Conservation (phyloP, 2,113 vertebrate species). For the Myiopsitta monachus region DNA sequence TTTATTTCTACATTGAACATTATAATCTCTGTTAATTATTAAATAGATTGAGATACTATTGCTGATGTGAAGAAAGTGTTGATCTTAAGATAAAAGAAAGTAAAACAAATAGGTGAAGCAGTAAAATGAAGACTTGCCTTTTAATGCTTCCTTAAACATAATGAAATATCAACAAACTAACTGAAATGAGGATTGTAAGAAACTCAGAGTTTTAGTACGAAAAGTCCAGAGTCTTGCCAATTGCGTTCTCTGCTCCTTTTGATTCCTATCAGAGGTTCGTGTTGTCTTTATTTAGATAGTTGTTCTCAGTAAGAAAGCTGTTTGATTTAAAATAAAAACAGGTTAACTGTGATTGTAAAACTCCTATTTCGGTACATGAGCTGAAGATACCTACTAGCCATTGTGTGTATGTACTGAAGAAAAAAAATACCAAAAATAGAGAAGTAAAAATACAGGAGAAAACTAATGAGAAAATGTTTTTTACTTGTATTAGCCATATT, state of each 20-base stretch:
- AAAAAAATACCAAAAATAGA: not conserved
- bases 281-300: not conserved
- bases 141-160: not conserved
- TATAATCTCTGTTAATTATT: not conserved
- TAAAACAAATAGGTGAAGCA: not conserved
- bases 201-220: not conserved
- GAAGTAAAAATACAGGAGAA: not conserved
- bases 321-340: not conserved
- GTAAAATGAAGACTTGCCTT: not conserved
- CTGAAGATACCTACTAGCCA: not conserved
- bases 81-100: not conserved
- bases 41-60: not conserved
- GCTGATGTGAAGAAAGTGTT: not conserved
- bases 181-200: not conserved
- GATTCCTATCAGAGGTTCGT: not conserved
- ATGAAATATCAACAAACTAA: not conserved
- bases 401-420: not conserved
- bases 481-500: fast-evolving
- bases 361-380: not conserved
- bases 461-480: not conserved
- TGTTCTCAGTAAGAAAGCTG: not conserved
- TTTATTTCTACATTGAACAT: not conserved
- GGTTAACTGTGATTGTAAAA: not conserved
- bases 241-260: not conserved
- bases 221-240: not conserved